phyloP scores from a whole-genome alignment of 2,113 vertebrate genomes.

The Apistogramma diplotaenia region DNA sequence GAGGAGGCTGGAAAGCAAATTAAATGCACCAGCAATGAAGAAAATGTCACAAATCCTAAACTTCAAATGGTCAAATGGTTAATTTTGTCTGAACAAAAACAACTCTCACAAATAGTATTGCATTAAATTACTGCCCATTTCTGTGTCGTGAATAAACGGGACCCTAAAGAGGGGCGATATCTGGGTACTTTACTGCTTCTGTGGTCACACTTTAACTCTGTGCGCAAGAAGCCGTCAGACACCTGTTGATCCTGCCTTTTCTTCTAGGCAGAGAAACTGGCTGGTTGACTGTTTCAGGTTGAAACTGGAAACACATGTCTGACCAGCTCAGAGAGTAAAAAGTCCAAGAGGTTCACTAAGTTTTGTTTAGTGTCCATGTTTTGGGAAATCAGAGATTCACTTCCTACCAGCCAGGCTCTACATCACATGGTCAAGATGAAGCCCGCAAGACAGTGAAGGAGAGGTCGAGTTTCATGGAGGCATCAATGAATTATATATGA shows the following conservation, averaged over 20 bases:
- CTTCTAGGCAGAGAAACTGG: background rate
- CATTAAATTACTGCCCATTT: background rate
- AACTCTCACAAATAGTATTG: rapidly evolving
- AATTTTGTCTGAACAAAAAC: background rate
- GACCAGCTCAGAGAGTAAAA: background rate
- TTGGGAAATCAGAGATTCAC: slow-evolving; percentile 21
- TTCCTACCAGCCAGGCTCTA: slow-evolving; percentile 10
- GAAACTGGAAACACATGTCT: background rate
- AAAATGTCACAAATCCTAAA: background rate
- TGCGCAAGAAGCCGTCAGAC: background rate
- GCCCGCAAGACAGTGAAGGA: slow-evolving; percentile 22
- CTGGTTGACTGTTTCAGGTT: background rate
- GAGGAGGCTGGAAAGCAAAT: background rate
- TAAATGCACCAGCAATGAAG: background rate
- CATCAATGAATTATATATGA: slow-evolving; percentile 65
- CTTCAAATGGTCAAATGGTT: background rate
- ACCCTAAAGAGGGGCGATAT: background rate
- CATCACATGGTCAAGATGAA: slow-evolving; percentile 6
- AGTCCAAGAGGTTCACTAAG: background rate
- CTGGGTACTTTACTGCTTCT: background rate
- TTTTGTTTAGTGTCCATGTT: background rate
- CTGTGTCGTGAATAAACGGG: background rate
- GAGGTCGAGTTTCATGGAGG: slow-evolving; percentile 59
- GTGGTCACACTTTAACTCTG: background rate
- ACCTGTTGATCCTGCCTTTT: background rate